Percentiles rank a stretch among this genome's conserved stretches.
phyloP scores from a whole-genome alignment of 2,113 vertebrate genomes.

The Mormyrus iriodes region DNA sequence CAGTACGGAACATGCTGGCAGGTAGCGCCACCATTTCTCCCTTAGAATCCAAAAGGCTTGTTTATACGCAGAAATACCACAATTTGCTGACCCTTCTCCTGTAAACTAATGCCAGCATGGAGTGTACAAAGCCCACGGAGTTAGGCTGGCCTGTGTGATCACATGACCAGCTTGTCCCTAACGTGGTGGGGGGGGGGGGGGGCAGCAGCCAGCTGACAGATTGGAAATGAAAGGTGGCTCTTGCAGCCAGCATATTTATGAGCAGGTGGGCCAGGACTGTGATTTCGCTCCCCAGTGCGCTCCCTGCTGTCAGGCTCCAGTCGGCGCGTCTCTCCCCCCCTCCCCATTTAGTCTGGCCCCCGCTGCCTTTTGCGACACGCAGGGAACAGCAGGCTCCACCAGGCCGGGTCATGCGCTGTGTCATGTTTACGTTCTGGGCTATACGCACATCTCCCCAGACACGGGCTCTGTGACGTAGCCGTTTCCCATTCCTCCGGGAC shows the following conservation, averaged over 20 bases:
- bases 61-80: not conserved
- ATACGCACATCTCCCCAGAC: not conserved
- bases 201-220: not conserved
- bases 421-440: not conserved
- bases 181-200: not conserved
- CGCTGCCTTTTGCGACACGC: too few species aligned
- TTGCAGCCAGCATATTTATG: not conserved
- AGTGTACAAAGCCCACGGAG: not conserved
- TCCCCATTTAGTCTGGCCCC: not conserved
- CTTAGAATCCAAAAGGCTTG: not conserved
- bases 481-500: not conserved
- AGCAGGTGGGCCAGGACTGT: not conserved
- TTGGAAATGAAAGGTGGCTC: constrained; percentile 4
- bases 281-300: not conserved
- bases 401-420: not conserved
- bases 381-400: not conserved
- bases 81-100: not conserved
- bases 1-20: not conserved
- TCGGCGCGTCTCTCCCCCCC: not conserved
- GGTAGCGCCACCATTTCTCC: not conserved
- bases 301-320: not conserved
- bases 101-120: not conserved
- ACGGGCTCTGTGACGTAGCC: not conserved
- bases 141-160: not conserved
- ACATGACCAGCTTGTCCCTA: not conserved